phyloP scores from a whole-genome alignment of 2,113 vertebrate genomes.

The Chaetops frenatus region DNA sequence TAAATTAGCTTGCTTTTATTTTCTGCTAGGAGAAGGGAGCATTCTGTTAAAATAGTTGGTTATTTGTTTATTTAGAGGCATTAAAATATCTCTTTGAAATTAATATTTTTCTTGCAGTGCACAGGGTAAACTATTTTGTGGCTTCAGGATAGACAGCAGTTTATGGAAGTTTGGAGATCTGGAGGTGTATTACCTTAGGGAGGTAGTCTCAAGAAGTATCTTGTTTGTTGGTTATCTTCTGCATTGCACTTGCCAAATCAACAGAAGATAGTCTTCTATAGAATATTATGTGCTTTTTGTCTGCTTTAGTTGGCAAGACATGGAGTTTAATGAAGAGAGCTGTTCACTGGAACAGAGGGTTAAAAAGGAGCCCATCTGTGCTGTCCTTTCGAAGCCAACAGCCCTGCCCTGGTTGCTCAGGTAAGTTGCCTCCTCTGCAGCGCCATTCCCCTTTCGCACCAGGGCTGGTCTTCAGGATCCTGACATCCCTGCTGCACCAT shows the following conservation, averaged over 20 bases:
- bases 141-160: neutral
- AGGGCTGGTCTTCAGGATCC: neutral
- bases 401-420: neutral
- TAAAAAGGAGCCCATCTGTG: neutral
- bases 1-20: neutral
- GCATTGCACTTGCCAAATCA: neutral
- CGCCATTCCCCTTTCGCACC: neutral
- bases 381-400: neutral
- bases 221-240: neutral
- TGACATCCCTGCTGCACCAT: neutral
- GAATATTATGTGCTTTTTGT: neutral
- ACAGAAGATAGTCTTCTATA: neutral
- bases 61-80: neutral
- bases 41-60: neutral
- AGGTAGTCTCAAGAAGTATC: neutral
- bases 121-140: neutral
- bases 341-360: neutral
- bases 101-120: neutral
- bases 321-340: neutral
- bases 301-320: neutral
- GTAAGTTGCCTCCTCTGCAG: neutral
- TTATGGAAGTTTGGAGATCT: neutral
- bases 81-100: neutral
- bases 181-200: neutral
- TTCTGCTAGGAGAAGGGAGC: neutral